A percentile compares a stretch with the other conserved stretches of the same genome.
Conservation (phyloP, 1,140 invertebrate species). For the Augochlora pura region DNA sequence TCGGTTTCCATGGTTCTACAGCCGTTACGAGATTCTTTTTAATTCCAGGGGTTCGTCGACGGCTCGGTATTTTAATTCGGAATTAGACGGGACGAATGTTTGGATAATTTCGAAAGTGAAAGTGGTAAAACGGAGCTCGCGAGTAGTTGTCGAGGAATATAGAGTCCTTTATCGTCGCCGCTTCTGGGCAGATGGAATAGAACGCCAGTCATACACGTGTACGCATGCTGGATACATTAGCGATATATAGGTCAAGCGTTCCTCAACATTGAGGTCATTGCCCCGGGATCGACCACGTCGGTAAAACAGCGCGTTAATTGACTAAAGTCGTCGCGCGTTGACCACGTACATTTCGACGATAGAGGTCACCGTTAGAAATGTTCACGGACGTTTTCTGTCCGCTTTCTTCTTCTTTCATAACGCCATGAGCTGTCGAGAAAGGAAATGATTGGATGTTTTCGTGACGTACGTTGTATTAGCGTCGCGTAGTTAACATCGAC, state of each 20-base stretch:
- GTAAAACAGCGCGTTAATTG: slow-evolving; percentile 66
- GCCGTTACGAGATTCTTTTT: background rate
- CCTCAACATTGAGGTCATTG: slow-evolving; percentile 66
- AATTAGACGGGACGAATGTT: background rate
- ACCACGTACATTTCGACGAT: slow-evolving; percentile 48
- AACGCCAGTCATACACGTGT: slow-evolving; percentile 29
- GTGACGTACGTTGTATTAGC: no score
- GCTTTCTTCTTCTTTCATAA: background rate
- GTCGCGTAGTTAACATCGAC: no score
- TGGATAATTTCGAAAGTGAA: background rate
- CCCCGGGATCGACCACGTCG: slow-evolving; percentile 57
- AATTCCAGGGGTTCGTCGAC: background rate
- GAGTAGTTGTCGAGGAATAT: background rate
- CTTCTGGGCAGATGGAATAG: background rate
- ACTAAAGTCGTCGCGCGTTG: slow-evolving; percentile 42
- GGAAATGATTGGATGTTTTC: no score
- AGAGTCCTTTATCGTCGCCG: background rate
- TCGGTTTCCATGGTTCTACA: no score
- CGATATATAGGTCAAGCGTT: slow-evolving; percentile 70
- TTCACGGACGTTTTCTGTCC: background rate
- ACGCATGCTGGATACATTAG: slow-evolving; percentile 33
- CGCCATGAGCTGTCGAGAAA: background rate
- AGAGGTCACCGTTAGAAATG: slow-evolving; percentile 58
- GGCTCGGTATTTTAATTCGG: background rate
- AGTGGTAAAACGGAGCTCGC: background rate